Evolutionary conservation across 2,888 invertebrate genomes (phyloP).

Genomic region (Seira musarum): DNA sequence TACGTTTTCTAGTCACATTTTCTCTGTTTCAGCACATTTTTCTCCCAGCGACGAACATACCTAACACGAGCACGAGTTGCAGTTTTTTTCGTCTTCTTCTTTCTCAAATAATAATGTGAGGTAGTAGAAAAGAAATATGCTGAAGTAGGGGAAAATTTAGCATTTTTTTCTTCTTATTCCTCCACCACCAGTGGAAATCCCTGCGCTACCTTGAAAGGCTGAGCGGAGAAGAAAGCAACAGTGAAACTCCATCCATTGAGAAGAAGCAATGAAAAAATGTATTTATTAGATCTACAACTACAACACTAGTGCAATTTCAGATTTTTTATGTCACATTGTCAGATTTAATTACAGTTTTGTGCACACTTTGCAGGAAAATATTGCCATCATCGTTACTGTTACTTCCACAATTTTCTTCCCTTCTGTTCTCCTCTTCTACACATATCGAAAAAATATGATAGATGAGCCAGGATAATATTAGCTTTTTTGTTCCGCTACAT

Average conservation of each 20-base stretch:
- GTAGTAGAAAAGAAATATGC: constrained; percentile 25
- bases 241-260: too few species aligned
- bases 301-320: constrained; percentile 4
- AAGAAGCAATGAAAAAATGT: background rate
- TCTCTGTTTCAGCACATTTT: constrained; percentile 45
- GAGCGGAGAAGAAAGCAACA: background rate
- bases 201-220: background rate
- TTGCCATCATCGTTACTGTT: constrained; percentile 12
- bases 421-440: too few species aligned
- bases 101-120: background rate
- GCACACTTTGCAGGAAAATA: constrained; percentile 51
- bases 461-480: constrained; percentile 6
- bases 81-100: background rate
- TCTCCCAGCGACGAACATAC: background rate
- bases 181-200: too few species aligned
- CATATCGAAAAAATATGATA: constrained; percentile 22
- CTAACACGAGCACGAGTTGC: constrained; percentile 1
- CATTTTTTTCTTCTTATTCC: constrained; percentile 3
- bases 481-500: constrained; percentile 2
- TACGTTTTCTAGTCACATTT: constrained; percentile 37
- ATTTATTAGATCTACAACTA: background rate
- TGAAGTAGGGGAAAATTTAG: constrained; percentile 37
- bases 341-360: constrained; percentile 58
- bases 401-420: constrained; percentile 9
- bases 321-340: constrained; percentile 48